Evolutionary conservation across 2,888 invertebrate genomes (phyloP).

Genomic region (Tetragonisca angustula): DNA sequence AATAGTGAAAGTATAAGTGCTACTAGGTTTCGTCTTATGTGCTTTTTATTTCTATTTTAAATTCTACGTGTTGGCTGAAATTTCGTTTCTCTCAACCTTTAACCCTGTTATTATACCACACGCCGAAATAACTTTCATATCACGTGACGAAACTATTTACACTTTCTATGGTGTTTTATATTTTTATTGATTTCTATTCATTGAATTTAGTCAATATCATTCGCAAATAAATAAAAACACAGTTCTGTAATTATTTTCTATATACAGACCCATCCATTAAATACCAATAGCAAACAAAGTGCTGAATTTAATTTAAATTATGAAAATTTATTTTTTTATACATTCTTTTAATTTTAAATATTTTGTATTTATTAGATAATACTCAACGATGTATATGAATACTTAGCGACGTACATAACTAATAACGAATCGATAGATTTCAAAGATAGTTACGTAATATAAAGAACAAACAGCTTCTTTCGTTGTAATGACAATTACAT

Average conservation of each 20-base stretch:
- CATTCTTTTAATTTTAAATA: too few relatives aligned
- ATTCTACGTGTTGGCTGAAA: background rate
- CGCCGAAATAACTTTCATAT: conserved; percentile 6
- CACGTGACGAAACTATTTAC: background rate
- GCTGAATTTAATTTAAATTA: background rate
- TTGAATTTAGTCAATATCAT: background rate
- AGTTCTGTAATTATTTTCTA: background rate
- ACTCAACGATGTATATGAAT: too few relatives aligned
- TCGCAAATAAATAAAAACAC: background rate
- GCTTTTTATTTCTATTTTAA: conserved; percentile 7
- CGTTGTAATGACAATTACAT: conserved; percentile 7
- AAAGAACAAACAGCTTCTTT: conserved; percentile 40
- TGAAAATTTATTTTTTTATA: too few relatives aligned
- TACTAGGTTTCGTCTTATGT: conserved; percentile 33
- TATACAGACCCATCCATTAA: background rate
- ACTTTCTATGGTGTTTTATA: background rate
- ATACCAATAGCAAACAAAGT: background rate
- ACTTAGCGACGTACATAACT: background rate
- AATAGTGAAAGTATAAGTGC: conserved; percentile 45
- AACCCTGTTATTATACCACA: background rate
- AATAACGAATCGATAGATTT: conserved; percentile 20
- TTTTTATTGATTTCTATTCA: background rate
- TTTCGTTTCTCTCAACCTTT: conserved; percentile 25
- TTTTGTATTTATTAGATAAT: too few relatives aligned
- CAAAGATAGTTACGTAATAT: conserved; percentile 40